A percentile compares a stretch with the other conserved stretches of the same genome.
These are phyloP conservation scores for Sitophilus oryzae DNA, from an alignment of 1,140 invertebrate genomes.

Conservation along the genomic window DNA sequence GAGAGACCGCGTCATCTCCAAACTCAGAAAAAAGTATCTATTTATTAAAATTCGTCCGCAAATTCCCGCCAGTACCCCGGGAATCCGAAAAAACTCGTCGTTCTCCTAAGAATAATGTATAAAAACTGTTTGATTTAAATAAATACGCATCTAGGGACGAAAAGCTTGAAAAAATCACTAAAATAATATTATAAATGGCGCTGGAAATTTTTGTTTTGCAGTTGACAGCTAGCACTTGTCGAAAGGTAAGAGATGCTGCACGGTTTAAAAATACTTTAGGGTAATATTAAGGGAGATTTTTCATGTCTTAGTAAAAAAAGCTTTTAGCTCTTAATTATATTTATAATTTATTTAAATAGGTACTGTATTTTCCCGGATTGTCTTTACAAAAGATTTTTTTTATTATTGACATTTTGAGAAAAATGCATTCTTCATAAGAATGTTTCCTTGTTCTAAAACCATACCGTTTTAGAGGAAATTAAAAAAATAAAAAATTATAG, in stretches of 20 bases:
- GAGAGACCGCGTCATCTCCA: slow-evolving; percentile 1
- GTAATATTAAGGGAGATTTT: no score
- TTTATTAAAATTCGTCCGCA: slow-evolving; percentile 17
- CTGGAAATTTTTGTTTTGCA: slow-evolving; percentile 18
- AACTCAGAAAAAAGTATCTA: slow-evolving; percentile 11
- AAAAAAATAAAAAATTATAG: no score
- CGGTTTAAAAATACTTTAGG: not conserved
- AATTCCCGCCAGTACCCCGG: slow-evolving; percentile 1
- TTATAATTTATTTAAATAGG: no score
- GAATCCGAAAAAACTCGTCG: slow-evolving; percentile 15
- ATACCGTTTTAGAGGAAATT: no score
- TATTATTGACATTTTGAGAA: no score
- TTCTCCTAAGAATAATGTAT: slow-evolving; percentile 20
- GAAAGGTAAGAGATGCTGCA: slow-evolving; percentile 8
- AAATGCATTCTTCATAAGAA: no score
- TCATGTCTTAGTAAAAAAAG: no score
- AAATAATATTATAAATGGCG: slow-evolving; percentile 23
- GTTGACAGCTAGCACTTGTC: slow-evolving; percentile 2
- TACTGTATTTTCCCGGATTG: no score
- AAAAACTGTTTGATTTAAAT: slow-evolving; percentile 21
- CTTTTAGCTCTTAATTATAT: no score
- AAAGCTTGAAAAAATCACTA: slow-evolving; percentile 17
- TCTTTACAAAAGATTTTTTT: no score
- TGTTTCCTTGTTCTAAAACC: no score
- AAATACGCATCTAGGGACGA: slow-evolving; percentile 18